These are phyloP conservation scores for Onychorhynchus coronatus DNA, from an alignment of 2,113 vertebrate genomes.

Conservation along the genomic window DNA sequence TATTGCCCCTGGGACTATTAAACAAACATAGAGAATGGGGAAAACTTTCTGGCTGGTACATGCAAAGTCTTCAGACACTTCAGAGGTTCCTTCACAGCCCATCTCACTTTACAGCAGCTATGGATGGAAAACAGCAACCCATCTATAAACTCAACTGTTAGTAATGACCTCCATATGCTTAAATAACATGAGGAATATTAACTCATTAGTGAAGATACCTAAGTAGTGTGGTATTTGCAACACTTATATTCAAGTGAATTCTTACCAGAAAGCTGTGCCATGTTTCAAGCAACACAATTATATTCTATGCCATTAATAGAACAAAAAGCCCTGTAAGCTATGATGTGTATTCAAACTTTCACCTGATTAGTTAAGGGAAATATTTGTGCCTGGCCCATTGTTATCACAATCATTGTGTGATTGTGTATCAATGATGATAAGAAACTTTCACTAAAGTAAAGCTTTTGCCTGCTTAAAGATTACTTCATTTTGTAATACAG, in stretches of 20 bases:
- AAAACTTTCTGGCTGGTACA: neutral
- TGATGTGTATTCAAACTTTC: neutral
- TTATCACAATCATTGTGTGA: neutral
- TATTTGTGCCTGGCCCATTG: neutral
- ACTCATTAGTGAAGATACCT: neutral
- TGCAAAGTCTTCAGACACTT: neutral
- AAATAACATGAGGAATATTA: neutral
- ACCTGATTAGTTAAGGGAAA: slow-evolving; percentile 7
- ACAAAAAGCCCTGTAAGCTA: neutral
- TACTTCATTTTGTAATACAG: neutral
- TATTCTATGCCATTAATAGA: neutral
- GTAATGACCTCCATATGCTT: slow-evolving; percentile 39
- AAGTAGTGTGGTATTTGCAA: neutral
- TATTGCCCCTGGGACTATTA: neutral
- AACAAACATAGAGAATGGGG: neutral
- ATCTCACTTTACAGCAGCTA: slow-evolving; percentile 33
- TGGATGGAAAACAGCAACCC: neutral
- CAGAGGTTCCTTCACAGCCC: neutral
- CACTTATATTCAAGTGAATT: neutral
- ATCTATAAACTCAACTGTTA: neutral
- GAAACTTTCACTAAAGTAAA: neutral
- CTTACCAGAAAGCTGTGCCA: neutral
- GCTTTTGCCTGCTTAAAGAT: neutral
- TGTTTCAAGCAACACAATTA: neutral
- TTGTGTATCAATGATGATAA: neutral